phyloP scores from a whole-genome alignment of 1,140 invertebrate genomes.

The Bombus confusus region DNA sequence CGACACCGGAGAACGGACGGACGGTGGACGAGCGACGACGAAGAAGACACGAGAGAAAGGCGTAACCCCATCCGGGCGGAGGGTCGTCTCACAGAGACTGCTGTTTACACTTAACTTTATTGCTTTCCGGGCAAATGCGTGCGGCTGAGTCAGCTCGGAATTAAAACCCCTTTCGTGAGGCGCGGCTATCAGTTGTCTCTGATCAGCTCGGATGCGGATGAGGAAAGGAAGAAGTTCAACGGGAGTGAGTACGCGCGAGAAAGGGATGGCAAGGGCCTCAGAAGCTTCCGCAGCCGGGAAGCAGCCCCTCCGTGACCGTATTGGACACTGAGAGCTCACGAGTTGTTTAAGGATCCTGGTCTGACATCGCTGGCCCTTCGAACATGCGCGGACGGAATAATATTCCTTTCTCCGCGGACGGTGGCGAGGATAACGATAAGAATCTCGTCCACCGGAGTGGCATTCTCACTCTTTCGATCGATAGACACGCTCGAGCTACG shows the following conservation, averaged over 20 bases:
- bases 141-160: constrained; percentile 70
- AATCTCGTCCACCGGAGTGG: constrained; percentile 52
- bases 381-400: constrained; percentile 44
- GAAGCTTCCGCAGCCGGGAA: background rate
- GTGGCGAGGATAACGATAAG: constrained; percentile 53
- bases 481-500: constrained; percentile 45
- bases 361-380: constrained; percentile 21
- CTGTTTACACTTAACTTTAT: constrained; percentile 78
- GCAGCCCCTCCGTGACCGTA: background rate
- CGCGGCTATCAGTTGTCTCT: constrained; percentile 71
- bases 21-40: constrained; percentile 26
- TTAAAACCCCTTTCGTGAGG: constrained; percentile 75
- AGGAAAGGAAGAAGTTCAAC: constrained; percentile 35
- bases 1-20: constrained; percentile 32
- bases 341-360: constrained; percentile 26
- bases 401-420: constrained; percentile 34
- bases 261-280: background rate
- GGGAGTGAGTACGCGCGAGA: background rate
- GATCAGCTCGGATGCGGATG: constrained; percentile 66
- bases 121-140: constrained; percentile 73
- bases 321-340: background rate
- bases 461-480: constrained; percentile 60
- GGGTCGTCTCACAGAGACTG: constrained; percentile 42
- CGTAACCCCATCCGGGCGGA: constrained; percentile 56
- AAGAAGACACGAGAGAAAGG: constrained; percentile 57